Evolutionary conservation across 2,113 vertebrate species (phyloP).

Genomic region (Neolamprologus caudopunctatus): DNA sequence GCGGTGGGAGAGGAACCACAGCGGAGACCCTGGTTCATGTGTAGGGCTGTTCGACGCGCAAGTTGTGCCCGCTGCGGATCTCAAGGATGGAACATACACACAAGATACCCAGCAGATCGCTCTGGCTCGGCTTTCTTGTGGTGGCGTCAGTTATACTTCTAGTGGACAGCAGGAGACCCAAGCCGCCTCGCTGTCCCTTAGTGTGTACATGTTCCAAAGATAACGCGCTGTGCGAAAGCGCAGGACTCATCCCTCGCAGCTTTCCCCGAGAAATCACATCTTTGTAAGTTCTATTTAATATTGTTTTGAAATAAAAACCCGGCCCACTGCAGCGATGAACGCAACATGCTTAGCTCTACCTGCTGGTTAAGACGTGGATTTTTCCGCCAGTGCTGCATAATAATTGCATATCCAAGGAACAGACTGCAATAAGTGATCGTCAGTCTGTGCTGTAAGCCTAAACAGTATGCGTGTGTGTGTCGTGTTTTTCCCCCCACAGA

Average conservation of each 20-base stretch:
- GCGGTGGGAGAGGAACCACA: not conserved
- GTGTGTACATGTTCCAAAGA: slow-evolving; percentile 98
- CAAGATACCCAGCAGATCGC: not conserved
- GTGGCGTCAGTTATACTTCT: slow-evolving; percentile 32
- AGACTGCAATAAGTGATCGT: not conserved
- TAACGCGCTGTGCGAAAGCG: slow-evolving; percentile 95
- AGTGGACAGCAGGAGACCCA: slow-evolving; percentile 81
- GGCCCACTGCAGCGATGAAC: not conserved
- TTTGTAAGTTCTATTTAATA: slow-evolving; percentile 79
- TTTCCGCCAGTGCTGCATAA: not conserved
- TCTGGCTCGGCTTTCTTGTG: slow-evolving; percentile 18
- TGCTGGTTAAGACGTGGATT: not conserved
- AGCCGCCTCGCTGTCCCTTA: slow-evolving; percentile 84
- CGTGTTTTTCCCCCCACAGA: slow-evolving; percentile 66
- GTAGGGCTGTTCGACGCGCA: slow-evolving; percentile 30
- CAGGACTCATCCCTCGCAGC: slow-evolving; percentile 87
- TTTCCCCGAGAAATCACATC: slow-evolving; percentile 92
- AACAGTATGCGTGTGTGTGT: not conserved
- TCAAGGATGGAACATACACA: slow-evolving; percentile 36
- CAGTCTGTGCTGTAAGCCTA: not conserved
- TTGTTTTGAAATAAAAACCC: not conserved
- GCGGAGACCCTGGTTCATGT: slow-evolving; percentile 39
- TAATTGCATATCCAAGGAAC: not conserved
- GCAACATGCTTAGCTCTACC: not conserved
- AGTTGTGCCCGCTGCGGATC: slow-evolving; percentile 32